Evolutionary conservation across 2,888 invertebrate species (phyloP).

Genomic region (Drosophila siamana): DNA sequence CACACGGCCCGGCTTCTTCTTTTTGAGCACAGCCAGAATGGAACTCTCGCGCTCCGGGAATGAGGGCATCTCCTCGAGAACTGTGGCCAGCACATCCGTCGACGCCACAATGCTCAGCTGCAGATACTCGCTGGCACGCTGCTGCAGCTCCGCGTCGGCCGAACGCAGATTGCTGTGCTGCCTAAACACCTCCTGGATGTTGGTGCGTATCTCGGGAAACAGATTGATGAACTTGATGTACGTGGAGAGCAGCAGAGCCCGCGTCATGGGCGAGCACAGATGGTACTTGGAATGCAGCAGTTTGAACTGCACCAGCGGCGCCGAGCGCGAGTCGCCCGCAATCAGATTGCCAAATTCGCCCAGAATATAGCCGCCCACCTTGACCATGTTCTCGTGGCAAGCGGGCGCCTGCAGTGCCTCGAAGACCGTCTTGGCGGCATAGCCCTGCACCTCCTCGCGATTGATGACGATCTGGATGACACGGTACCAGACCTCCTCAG

Average conservation of each 20-base stretch:
- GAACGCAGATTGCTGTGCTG: constrained; percentile 98
- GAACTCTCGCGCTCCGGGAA: constrained; percentile 99
- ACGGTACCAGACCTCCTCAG: constrained; percentile 99
- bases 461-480: constrained; percentile 99
- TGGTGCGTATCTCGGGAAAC: constrained; percentile 98
- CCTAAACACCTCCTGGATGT: constrained; percentile 97
- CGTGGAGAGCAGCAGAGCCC: constrained; percentile 97
- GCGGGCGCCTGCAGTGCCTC: constrained; percentile 99
- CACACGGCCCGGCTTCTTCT: constrained; percentile 98
- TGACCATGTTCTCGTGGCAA: constrained; percentile 99
- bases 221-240: constrained; percentile 99
- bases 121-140: constrained; percentile 98
- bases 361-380: constrained; percentile 99
- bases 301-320: constrained; percentile 98
- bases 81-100: constrained; percentile 98
- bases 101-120: constrained; percentile 98
- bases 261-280: constrained; percentile 97
- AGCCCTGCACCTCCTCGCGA: constrained; percentile 99
- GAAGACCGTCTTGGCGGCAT: constrained; percentile 99
- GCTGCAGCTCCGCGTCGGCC: constrained; percentile 99
- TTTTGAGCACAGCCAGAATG: constrained; percentile 98
- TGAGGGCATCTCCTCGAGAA: constrained; percentile 99
- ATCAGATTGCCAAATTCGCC: constrained; percentile 99
- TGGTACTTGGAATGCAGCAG: constrained; percentile 99
- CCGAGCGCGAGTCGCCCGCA: constrained; percentile 98